Conservation (phyloP, 2,888 invertebrate genomes). For the Caenorhabditis sinica region DNA sequence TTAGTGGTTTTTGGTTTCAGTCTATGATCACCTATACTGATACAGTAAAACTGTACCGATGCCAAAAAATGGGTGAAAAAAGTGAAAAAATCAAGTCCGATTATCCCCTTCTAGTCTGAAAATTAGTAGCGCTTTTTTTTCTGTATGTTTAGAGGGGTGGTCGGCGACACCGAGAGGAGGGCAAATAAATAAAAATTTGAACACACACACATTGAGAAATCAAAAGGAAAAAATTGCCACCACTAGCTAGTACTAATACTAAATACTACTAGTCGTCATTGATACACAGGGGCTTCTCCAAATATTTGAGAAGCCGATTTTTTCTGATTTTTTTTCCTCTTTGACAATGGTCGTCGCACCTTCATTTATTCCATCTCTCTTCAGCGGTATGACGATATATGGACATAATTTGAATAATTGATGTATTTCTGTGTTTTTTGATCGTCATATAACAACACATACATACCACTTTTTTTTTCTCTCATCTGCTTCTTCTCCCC, state of each 20-base stretch:
- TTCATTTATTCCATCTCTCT: not conserved
- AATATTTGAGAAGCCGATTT: conserved; percentile 14
- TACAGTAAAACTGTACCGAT: not conserved
- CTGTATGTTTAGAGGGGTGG: not conserved
- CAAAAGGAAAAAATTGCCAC: too few relatives aligned
- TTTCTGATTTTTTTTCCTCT: too few relatives aligned
- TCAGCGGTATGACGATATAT: not conserved
- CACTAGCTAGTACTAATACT: too few relatives aligned
- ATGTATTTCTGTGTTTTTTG: conserved; percentile 11
- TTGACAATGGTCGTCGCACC: too few relatives aligned
- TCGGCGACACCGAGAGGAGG: too few relatives aligned
- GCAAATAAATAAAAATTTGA: too few relatives aligned
- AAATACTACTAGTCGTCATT: too few relatives aligned
- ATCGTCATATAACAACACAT: too few relatives aligned
- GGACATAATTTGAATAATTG: conserved; percentile 50
- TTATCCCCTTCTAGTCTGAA: not conserved
- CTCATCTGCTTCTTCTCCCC: too few relatives aligned
- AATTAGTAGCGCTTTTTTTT: not conserved
- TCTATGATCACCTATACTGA: not conserved
- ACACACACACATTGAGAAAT: too few relatives aligned
- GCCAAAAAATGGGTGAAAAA: not conserved
- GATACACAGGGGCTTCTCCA: not conserved
- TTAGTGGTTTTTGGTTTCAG: too few relatives aligned
- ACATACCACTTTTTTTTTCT: too few relatives aligned
- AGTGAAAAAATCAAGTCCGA: conserved; percentile 5